Base-by-base conservation (phyloP, 2,797 vertebrate genomes). In the Sebastes variabilis region DNA sequence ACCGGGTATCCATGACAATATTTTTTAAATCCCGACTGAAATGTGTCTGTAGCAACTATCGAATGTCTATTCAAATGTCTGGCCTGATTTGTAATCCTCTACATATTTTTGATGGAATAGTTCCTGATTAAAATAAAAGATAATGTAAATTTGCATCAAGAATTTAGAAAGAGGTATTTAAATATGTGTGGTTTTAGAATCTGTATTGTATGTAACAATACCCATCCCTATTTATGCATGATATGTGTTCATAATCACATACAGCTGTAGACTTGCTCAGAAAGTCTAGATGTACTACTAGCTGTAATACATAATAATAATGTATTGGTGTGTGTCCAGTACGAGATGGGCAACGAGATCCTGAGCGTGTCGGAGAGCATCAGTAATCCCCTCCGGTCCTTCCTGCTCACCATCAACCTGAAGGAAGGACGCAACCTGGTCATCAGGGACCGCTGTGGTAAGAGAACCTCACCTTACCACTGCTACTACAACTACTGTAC, bases 401-500 rank as follows among this genome's bases (percentile, higher is more conserved):
- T 96, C 90, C 96, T 99, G 55, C 95, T 99, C 86, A 97, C 95
- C 82, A 95, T 99, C 90, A 96, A 96, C 80, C 95, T 99, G 80
- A 98, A 95, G 91, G 97, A 98, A 88, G 98, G 98, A 68, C 89
- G 94, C 29, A 97, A 98, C 86, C 96, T 99, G 75, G 98, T 99
- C 75, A 93, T 99, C 94, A 94, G 98, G 58, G 98, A 99, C 89
- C 97, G 98, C 79, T 98, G 97, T 29, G 98, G 98, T 99, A 95
- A 97, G 83, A 66, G 9, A 2, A 46, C 7, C 7, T 66, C 4
- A 18, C 8, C 2, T 34, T 6, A 7, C 14, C n/a, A 16, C 29
- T 16, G 8, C 36, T 52, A 13, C 12, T 55, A 20, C 22, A 13
- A 16, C 42, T 52, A 18, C 52, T 24, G 3, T 24, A 38, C 55